Evolutionary conservation across 2,797 vertebrate species (phyloP).

Genomic region (Pseudomugil tenellus): DNA sequence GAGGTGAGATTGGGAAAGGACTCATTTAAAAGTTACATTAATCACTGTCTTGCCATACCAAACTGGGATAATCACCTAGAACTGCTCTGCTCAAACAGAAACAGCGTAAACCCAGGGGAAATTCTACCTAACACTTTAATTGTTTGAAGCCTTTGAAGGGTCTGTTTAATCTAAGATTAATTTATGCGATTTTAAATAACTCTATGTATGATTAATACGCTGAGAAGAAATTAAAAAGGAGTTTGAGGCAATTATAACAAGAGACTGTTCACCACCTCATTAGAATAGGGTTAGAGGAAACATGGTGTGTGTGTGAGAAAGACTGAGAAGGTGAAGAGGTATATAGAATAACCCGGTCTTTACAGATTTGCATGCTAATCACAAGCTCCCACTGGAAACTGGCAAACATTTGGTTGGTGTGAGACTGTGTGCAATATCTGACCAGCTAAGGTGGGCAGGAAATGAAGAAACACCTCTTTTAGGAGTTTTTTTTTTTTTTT

Average conservation of each 20-base stretch:
- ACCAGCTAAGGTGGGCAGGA: slow-evolving; percentile 5
- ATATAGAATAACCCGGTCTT: slow-evolving; percentile 85
- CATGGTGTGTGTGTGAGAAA: slow-evolving; percentile 43
- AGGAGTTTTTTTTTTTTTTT: no score
- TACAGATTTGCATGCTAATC: slow-evolving; percentile 89
- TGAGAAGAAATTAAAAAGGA: slow-evolving; percentile 96
- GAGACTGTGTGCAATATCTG: slow-evolving; percentile 13
- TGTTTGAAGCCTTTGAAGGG: slow-evolving; percentile 98
- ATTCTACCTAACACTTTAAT: slow-evolving; percentile 98
- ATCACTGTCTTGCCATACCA: slow-evolving; percentile 92
- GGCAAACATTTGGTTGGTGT: slow-evolving; percentile 35
- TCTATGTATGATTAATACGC: slow-evolving; percentile 99
- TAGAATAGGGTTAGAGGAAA: slow-evolving; percentile 88
- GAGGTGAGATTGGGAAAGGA: slow-evolving; percentile 73
- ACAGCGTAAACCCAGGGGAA: slow-evolving; percentile 93
- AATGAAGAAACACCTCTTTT: slow-evolving; percentile 17
- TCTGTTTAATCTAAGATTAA: slow-evolving; percentile 99
- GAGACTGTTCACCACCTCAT: slow-evolving; percentile 99
- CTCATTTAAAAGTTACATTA: slow-evolving; percentile 96
- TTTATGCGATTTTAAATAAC: slow-evolving; percentile 99
- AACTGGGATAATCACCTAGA: slow-evolving; percentile 95
- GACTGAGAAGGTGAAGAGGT: slow-evolving; percentile 76
- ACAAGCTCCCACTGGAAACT: slow-evolving; percentile 80
- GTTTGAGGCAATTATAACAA: slow-evolving; percentile 99
- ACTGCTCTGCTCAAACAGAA: slow-evolving; percentile 94